Evolutionary conservation across 2,888 invertebrate species (phyloP).

Genomic region (Drosophila percnosoma): DNA sequence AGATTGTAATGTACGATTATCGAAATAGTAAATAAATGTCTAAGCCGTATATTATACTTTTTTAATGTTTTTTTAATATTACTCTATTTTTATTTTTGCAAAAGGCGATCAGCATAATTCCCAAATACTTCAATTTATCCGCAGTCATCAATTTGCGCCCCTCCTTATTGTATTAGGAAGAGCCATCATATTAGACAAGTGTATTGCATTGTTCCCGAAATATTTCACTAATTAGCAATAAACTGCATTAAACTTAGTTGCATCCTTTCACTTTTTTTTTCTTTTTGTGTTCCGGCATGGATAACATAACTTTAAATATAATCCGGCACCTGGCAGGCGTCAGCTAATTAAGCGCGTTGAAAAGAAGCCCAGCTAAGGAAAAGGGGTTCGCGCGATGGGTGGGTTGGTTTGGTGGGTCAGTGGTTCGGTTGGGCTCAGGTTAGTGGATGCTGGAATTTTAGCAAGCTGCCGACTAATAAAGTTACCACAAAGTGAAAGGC

Average conservation of each 20-base stretch:
- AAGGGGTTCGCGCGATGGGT: constrained; percentile 3
- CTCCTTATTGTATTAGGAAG: not conserved
- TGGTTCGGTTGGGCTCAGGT: constrained; percentile 15
- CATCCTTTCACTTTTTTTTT: constrained; percentile 18
- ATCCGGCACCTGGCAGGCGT: constrained; percentile 46
- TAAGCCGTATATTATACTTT: not conserved
- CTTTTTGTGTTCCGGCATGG: constrained; percentile 14
- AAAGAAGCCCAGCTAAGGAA: constrained; percentile 33
- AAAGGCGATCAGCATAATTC: not conserved
- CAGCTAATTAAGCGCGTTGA: constrained; percentile 60
- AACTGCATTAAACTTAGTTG: constrained; percentile 11
- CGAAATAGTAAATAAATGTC: not conserved
- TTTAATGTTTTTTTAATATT: not conserved
- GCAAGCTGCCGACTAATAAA: constrained; percentile 47
- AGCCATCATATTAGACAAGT: not conserved
- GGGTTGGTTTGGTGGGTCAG: constrained; percentile 9
- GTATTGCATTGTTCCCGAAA: not conserved
- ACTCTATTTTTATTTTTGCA: not conserved
- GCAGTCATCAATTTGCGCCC: not conserved
- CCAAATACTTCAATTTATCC: not conserved
- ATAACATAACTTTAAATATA: constrained; percentile 51
- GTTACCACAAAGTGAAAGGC: constrained; percentile 63
- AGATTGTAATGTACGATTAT: not conserved
- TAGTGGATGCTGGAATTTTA: constrained; percentile 23
- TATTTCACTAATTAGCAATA: constrained; percentile 16